Base-by-base conservation (phyloP, 2,888 invertebrate species). In the Azorinus chamasolen region DNA sequence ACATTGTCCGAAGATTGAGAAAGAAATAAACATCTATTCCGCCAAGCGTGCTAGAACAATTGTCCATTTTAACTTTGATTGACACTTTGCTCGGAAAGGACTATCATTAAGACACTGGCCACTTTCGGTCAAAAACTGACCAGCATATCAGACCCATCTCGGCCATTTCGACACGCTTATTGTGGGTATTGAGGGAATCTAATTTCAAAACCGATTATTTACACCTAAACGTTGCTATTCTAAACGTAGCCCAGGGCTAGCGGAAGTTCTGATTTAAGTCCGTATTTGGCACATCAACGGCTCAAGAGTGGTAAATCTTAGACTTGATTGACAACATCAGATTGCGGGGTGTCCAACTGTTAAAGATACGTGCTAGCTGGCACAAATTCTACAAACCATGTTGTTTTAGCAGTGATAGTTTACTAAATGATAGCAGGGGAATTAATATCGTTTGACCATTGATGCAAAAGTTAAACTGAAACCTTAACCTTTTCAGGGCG, bases 151-250 rank as follows among this genome's bases (percentile, higher is more conserved):
- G 66, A 27, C 62, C 73, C 68, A 80, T 73, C 66, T 76, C 66
- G 66, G 66, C 70, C 66, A 68, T 76, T 77, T 77, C 76, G 80
- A 77, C 80, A 77, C 80, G 70, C 69, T 68, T 72, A 77, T 80
- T 80, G 80, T 70, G 48, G 53, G 27, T 43, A 45, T 48, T 62
- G 62, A 65, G 55, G 24, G 70, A 45, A 64, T 61, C 72, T 70
- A 66, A 77, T 80, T 80, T 64, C 53, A 51, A 62, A 70, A 55
- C 77, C 71, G 37, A 61, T 68, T 54, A 76, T 77, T 80, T 80
- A 74, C 73, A 73, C 73, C 76, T 62, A 64, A 68, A 74, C 68
- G 63, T 70, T 62, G 64, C 74, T 70, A 76, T 80, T 80, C 62
- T 53, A 14, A 37, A 39, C 61, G 55, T 61, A 66, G 72, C 76